A percentile compares a stretch with the other conserved stretches of the same genome.
These are phyloP conservation scores for Linhomoeus sp. DNA, from an alignment of 2,888 invertebrate species.

Conservation along the genomic window DNA sequence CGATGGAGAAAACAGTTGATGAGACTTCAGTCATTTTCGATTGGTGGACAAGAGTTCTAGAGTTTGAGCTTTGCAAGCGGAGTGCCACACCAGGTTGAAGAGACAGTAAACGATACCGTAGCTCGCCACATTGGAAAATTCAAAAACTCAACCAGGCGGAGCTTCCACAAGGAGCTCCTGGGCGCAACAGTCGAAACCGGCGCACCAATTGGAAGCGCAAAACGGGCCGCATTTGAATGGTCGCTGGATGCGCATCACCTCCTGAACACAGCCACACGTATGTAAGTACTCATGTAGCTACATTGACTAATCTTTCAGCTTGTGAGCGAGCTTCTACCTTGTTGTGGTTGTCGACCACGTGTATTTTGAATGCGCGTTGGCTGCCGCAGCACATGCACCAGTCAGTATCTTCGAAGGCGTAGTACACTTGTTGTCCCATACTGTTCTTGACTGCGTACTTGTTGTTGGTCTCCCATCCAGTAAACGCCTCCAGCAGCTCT, in stretches of 20 bases:
- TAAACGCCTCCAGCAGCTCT: constrained; percentile 6
- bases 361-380: constrained; percentile 28
- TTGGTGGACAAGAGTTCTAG: too few species aligned
- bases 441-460: constrained; percentile 6
- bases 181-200: neutral
- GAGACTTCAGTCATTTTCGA: too few species aligned
- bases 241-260: constrained; percentile 2
- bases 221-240: neutral
- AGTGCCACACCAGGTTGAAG: too few species aligned
- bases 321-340: too few species aligned
- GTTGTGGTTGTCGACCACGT: constrained; percentile 29
- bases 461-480: constrained; percentile 8
- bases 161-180: constrained; percentile 1
- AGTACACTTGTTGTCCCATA: constrained; percentile 10
- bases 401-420: constrained; percentile 27
- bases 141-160: constrained; percentile 4
- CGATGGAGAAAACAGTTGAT: too few species aligned
- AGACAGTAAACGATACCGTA: too few species aligned
- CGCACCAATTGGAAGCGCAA: neutral
- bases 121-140: too few species aligned
- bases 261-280: neutral
- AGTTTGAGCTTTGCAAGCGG: too few species aligned
- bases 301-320: too few species aligned
- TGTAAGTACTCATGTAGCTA: too few species aligned
- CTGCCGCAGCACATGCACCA: constrained; percentile 28